phyloP scores from a whole-genome alignment of 2,888 invertebrate genomes.

The Rhimphoctona megacephalus region DNA sequence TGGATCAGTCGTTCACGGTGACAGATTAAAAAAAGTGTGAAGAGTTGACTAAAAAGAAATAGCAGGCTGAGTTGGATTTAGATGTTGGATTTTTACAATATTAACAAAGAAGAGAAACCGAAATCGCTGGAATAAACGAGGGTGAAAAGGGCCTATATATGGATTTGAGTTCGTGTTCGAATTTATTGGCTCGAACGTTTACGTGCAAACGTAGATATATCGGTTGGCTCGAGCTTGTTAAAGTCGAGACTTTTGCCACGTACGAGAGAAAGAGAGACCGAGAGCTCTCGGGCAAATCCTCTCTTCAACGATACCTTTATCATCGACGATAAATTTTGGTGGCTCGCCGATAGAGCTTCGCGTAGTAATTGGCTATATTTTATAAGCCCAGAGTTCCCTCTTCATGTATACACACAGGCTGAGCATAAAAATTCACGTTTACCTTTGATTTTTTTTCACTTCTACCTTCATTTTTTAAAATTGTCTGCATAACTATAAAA shows the following conservation, averaged over 20 bases:
- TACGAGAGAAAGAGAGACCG: conserved; percentile 57
- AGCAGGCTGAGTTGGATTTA: neutral
- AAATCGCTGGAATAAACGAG: conserved; percentile 47
- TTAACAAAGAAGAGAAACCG: conserved; percentile 1
- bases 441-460: conserved; percentile 1
- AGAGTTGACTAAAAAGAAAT: neutral
- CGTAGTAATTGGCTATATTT: conserved; percentile 78
- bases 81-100: conserved; percentile 1
- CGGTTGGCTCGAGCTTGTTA: conserved; percentile 29
- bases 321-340: conserved; percentile 80
- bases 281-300: conserved; percentile 45
- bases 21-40: neutral
- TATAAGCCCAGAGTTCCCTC: conserved; percentile 63
- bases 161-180: conserved; percentile 37
- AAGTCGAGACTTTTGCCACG: conserved; percentile 52
- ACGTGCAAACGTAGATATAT: conserved; percentile 18
- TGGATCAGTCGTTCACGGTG: neutral
- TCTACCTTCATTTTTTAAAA: neutral
- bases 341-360: conserved; percentile 71
- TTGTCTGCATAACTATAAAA: neutral
- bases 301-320: conserved; percentile 75
- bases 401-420: neutral
- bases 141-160: conserved; percentile 2
- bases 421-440: conserved; percentile 4
- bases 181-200: conserved; percentile 76